These are phyloP conservation scores for Drosophila hydei DNA, from an alignment of 1,140 invertebrate species.

Conservation along the genomic window DNA sequence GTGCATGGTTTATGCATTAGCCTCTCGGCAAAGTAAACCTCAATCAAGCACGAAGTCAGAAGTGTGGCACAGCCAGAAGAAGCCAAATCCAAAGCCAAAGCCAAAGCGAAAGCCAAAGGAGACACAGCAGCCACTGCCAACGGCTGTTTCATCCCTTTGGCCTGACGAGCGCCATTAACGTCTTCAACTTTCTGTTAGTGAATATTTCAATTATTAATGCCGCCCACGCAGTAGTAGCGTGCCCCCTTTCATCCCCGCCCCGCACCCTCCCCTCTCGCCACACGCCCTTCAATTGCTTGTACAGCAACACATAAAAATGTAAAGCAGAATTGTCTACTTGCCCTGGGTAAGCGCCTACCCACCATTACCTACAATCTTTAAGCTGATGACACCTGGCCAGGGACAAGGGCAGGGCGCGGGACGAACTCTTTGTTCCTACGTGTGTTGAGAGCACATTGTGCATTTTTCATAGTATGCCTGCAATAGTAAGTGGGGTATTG, in stretches of 20 bases:
- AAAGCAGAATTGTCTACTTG: conserved; percentile 56
- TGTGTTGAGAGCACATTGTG: conserved; percentile 69
- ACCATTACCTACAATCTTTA: conserved; percentile 47
- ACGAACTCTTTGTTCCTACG: conserved; percentile 14
- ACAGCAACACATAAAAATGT: conserved; percentile 68
- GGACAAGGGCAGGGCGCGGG: conserved; percentile 14
- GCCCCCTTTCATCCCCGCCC: not conserved
- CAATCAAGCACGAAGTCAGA: conserved; percentile 66
- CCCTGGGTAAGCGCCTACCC: conserved; percentile 1
- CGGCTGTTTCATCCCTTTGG: conserved; percentile 32
- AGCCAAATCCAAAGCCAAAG: not conserved
- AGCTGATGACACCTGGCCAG: conserved; percentile 56
- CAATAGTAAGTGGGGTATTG: conserved; percentile 52
- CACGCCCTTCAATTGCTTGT: conserved; percentile 26
- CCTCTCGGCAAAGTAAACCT: conserved; percentile 72
- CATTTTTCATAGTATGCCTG: conserved; percentile 74
- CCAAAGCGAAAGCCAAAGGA: conserved; percentile 22
- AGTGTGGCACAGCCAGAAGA: conserved; percentile 21
- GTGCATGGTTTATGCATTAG: conserved; percentile 82
- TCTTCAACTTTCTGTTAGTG: conserved; percentile 83
- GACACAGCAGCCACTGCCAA: conserved; percentile 13
- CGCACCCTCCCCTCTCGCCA: not conserved
- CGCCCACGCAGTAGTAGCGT: conserved; percentile 45
- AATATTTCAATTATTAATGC: conserved; percentile 83
- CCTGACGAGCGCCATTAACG: conserved; percentile 75